Evolutionary conservation across 2,888 invertebrate genomes (phyloP).

Genomic region (Chrysolina oricalcia): DNA sequence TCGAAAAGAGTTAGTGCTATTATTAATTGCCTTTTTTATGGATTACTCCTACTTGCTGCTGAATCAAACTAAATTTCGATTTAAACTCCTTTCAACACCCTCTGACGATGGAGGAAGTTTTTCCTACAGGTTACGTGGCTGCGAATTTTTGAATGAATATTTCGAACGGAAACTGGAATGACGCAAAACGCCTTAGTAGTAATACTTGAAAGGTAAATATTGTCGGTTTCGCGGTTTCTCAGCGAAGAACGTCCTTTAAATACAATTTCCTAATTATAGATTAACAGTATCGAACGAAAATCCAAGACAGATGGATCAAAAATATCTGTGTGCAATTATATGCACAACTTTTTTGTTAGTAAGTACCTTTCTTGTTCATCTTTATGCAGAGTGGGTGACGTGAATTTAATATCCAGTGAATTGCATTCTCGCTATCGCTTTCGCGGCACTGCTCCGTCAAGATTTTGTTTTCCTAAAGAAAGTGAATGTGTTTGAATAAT

Average conservation of each 20-base stretch:
- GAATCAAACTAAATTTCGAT: no score
- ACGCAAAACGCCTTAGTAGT: neutral
- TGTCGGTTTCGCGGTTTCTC: neutral
- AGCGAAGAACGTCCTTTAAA: constrained; percentile 42
- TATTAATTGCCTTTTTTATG: no score
- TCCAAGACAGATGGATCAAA: constrained; percentile 44
- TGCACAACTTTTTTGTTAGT: constrained; percentile 37
- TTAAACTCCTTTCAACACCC: no score
- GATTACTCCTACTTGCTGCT: no score
- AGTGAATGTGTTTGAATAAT: no score
- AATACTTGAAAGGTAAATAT: neutral
- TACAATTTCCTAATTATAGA: constrained; percentile 42
- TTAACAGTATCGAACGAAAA: constrained; percentile 44
- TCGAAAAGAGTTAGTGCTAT: no score
- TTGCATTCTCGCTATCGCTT: no score
- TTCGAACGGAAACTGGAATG: neutral
- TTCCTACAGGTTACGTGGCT: no score
- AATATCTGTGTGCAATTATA: constrained; percentile 25
- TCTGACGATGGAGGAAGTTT: no score
- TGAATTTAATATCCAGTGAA: neutral
- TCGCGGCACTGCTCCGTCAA: no score
- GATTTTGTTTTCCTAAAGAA: no score
- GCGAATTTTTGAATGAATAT: no score
- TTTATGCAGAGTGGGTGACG: neutral
- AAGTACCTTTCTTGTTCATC: constrained; percentile 12